Evolutionary conservation across 2,113 vertebrate genomes (phyloP).

Genomic region (Micronycteris hirsuta): DNA sequence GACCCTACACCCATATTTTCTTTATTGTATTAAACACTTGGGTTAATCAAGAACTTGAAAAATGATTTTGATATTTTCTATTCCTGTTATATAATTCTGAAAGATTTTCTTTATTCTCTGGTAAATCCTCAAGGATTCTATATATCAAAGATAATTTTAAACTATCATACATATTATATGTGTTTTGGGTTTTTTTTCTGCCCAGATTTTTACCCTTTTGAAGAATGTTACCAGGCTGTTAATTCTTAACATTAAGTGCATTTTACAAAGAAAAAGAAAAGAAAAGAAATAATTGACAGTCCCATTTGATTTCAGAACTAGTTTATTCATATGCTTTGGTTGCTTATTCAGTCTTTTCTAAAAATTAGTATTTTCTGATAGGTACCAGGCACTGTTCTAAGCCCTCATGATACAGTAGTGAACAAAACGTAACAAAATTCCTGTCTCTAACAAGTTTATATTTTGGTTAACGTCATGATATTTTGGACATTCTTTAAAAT

Average conservation of each 20-base stretch:
- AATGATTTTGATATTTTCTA: neutral
- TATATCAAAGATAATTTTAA: neutral
- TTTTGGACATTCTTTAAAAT: neutral
- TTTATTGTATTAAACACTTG: slow-evolving; percentile 18
- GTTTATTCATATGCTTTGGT: neutral
- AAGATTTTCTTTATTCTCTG: neutral
- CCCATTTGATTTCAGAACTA: neutral
- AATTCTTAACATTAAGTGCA: neutral
- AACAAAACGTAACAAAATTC: neutral
- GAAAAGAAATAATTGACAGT: neutral
- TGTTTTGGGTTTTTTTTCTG: neutral
- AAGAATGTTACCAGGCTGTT: neutral
- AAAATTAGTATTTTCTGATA: neutral
- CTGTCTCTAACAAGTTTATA: neutral
- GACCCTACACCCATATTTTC: no score
- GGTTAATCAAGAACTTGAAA: slow-evolving; percentile 35
- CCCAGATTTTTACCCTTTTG: neutral
- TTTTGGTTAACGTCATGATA: neutral
- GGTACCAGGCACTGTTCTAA: neutral
- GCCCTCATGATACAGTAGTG: neutral
- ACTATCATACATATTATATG: neutral
- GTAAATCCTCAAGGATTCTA: neutral
- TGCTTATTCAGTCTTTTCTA: neutral
- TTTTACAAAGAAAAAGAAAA: neutral
- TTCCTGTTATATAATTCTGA: neutral